Percentiles rank a stretch among this genome's conserved stretches.
phyloP scores from a whole-genome alignment of 2,797 vertebrate species.

The Sphenodon punctatus region DNA sequence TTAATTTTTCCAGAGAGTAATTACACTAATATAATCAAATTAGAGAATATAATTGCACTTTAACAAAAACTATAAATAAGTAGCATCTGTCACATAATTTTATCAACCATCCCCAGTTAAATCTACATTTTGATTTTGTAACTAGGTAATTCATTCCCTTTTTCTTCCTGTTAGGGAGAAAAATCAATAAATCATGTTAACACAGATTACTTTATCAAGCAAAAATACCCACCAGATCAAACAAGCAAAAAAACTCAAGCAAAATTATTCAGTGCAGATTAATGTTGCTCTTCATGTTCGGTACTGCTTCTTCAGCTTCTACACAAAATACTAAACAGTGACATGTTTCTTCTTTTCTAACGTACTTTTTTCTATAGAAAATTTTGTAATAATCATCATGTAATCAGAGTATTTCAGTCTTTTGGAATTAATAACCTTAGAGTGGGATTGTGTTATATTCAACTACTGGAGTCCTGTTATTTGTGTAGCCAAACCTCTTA shows the following conservation, averaged over 20 bases:
- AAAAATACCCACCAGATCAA: not conserved
- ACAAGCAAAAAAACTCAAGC: slow-evolving; percentile 34
- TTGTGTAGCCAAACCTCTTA: not conserved
- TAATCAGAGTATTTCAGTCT: not conserved
- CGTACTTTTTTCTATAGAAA: not conserved
- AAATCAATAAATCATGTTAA: slow-evolving; percentile 5
- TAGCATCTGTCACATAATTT: slow-evolving; percentile 46
- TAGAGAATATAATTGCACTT: slow-evolving; percentile 57
- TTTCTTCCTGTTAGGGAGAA: slow-evolving; percentile 31
- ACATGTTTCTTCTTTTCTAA: too few relatives aligned
- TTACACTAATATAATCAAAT: slow-evolving; percentile 58
- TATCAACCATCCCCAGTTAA: slow-evolving; percentile 51
- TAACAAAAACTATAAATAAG: slow-evolving; percentile 61
- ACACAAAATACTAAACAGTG: not conserved
- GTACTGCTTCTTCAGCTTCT: not conserved
- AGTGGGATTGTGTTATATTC: not conserved
- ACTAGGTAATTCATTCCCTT: slow-evolving; percentile 41
- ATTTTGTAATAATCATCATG: not conserved
- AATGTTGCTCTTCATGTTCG: not conserved
- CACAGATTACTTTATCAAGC: slow-evolving; percentile 27
- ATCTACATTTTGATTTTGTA: slow-evolving; percentile 54
- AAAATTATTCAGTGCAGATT: not conserved
- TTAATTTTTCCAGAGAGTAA: slow-evolving; percentile 31
- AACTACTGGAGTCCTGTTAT: not conserved
- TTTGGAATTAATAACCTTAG: not conserved